Conservation (phyloP, 2,888 invertebrate species). For the Cataglyphis livida region DNA sequence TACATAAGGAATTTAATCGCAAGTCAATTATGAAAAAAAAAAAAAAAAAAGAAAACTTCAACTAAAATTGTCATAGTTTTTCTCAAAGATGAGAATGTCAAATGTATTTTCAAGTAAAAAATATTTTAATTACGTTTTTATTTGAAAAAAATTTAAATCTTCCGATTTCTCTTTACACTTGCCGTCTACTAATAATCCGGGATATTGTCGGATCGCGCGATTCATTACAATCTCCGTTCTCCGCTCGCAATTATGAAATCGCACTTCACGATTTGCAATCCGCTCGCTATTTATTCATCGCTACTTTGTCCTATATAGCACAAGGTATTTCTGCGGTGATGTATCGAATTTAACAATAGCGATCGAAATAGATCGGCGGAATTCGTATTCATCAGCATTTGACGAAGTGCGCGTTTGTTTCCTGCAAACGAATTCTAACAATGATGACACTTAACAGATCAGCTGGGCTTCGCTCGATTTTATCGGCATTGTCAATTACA, state of each 20-base stretch:
- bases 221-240: conserved; percentile 19
- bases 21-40: neutral
- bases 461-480: conserved; percentile 21
- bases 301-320: conserved; percentile 6
- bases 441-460: neutral
- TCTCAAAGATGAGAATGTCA: neutral
- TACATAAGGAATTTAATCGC: neutral
- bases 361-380: neutral
- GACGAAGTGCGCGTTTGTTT: neutral
- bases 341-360: neutral
- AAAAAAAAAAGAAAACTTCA: neutral
- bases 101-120: neutral
- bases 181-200: neutral
- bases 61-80: neutral
- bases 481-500: conserved; percentile 13
- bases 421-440: conserved; percentile 7
- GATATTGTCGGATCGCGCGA: conserved; percentile 8
- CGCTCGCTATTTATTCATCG: neutral
- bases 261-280: neutral
- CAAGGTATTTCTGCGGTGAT: conserved; percentile 27
- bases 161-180: neutral
- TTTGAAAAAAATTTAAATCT: neutral
- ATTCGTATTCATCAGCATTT: neutral
- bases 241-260: conserved; percentile 19
- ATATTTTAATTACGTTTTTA: neutral